Conservation (phyloP, 2,113 vertebrate species). For the Origma solitaria region DNA sequence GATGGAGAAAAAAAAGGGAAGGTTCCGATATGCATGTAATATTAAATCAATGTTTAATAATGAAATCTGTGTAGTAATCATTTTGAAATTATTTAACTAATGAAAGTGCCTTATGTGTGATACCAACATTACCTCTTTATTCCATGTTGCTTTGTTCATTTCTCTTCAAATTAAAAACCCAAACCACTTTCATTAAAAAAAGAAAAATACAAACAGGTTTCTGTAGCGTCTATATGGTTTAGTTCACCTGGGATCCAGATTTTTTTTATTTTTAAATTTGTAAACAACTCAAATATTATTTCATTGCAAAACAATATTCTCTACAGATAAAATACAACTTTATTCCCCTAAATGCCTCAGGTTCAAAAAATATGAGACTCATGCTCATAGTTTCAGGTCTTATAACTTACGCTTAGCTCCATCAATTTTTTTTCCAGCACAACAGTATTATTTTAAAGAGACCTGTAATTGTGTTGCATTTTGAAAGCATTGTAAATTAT, state of each 20-base stretch:
- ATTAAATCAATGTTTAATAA: background rate
- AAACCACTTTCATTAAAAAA: background rate
- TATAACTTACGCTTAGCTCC: background rate
- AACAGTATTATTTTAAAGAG: background rate
- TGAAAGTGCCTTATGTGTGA: background rate
- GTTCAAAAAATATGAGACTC: background rate
- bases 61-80: background rate
- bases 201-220: background rate
- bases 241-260: background rate
- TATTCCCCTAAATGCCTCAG: background rate
- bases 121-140: background rate
- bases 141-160: fast-evolving
- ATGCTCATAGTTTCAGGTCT: background rate
- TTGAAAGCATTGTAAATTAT: constrained; percentile 37
- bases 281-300: background rate
- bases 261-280: background rate
- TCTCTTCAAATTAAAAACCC: background rate
- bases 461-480: background rate
- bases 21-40: background rate
- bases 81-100: background rate
- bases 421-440: background rate
- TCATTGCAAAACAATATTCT: background rate
- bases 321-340: background rate
- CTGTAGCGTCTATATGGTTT: background rate
- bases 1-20: background rate